Evolutionary conservation across 2,888 invertebrate genomes (phyloP).

Genomic region (Lasioglossum vierecki): DNA sequence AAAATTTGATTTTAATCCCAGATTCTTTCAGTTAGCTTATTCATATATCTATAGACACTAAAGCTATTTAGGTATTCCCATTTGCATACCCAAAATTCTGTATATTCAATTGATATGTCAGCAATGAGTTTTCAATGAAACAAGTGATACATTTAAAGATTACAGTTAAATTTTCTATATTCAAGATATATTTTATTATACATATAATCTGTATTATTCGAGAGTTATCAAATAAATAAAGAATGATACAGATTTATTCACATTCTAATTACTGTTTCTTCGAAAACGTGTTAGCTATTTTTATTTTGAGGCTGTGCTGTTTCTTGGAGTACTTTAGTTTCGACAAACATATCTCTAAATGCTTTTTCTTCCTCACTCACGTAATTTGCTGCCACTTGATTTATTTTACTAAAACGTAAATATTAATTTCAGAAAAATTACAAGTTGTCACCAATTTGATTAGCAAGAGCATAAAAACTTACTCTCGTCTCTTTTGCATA

Average conservation of each 20-base stretch:
- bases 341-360: neutral
- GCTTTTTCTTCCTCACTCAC: accelerated
- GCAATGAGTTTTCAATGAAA: constrained; percentile 1
- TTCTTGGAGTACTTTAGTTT: neutral
- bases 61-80: neutral
- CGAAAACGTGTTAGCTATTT: neutral
- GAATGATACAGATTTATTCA: constrained; percentile 19
- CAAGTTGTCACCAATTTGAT: neutral
- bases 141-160: constrained; percentile 2
- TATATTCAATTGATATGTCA: constrained; percentile 15
- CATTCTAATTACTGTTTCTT: constrained; percentile 2
- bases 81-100: neutral
- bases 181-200: neutral
- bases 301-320: neutral
- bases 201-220: constrained; percentile 13
- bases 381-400: accelerated
- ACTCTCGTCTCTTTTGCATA: constrained; percentile 15
- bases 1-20: neutral
- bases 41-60: neutral
- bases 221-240: constrained; percentile 10
- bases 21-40: neutral
- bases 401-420: constrained; percentile 5
- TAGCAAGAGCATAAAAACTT: neutral
- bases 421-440: neutral
- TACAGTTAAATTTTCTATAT: constrained; percentile 12